A percentile compares a stretch with the other conserved stretches of the same genome.
Conservation (phyloP, 2,888 invertebrate species). For the Apotomis capreana region DNA sequence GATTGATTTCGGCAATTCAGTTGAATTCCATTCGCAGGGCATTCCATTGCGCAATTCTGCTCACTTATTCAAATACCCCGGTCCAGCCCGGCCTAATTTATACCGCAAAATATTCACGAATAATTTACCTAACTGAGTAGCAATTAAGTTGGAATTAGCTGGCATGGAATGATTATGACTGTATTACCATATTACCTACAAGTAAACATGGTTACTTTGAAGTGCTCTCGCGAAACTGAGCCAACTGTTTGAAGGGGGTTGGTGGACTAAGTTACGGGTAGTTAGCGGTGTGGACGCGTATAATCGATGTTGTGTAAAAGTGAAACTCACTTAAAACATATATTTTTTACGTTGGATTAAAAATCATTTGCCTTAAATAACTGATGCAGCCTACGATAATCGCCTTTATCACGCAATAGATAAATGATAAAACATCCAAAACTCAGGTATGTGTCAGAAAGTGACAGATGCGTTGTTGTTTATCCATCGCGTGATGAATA, state of each 20-base stretch:
- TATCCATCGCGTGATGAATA: no score
- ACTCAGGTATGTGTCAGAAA: no score
- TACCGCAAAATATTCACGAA: not conserved
- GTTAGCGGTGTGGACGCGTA: not conserved
- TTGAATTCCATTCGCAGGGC: not conserved
- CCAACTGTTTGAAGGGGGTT: slow-evolving; percentile 18
- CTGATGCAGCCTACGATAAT: no score
- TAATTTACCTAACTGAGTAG: not conserved
- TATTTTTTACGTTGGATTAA: no score
- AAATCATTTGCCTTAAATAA: no score
- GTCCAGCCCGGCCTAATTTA: not conserved
- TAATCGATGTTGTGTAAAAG: not conserved
- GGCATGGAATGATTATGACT: slow-evolving; percentile 4
- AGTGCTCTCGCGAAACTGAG: slow-evolving; percentile 12
- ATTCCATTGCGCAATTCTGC: slow-evolving; percentile 2
- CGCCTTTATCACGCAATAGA: no score
- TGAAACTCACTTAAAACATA: no score
- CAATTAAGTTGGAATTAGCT: not conserved
- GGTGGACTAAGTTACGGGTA: not conserved
- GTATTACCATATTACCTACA: not conserved
- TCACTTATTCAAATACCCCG: slow-evolving; percentile 10
- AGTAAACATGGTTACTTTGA: slow-evolving; percentile 17
- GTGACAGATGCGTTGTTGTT: no score
- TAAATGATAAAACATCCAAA: no score
- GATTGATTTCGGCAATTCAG: not conserved